These are phyloP conservation scores for Drosophila villosipedis DNA, from an alignment of 2,888 invertebrate genomes.

Conservation along the genomic window DNA sequence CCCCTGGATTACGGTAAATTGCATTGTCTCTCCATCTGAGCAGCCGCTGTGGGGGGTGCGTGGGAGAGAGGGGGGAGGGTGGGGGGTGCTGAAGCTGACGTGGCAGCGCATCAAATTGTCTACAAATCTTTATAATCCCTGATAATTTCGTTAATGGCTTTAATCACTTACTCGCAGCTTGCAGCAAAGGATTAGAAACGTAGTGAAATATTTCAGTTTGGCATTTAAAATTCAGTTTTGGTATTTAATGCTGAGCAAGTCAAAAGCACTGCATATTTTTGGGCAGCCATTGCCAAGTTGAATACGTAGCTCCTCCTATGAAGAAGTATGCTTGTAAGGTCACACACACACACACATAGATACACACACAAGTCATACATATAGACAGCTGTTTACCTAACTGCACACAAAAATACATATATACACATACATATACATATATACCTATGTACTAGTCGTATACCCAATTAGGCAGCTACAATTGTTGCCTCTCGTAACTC, in stretches of 20 bases:
- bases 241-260: slow-evolving; percentile 43
- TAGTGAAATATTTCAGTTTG: slow-evolving; percentile 3
- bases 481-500: slow-evolving; percentile 70
- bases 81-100: slow-evolving; percentile 18
- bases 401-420: slow-evolving; percentile 23
- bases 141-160: slow-evolving; percentile 85
- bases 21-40: slow-evolving; percentile 80
- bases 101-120: slow-evolving; percentile 70
- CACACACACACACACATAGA: slow-evolving; percentile 34
- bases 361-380: slow-evolving; percentile 22
- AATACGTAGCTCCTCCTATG: slow-evolving; percentile 68
- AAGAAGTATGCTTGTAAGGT: slow-evolving; percentile 56
- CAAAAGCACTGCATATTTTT: slow-evolving; percentile 21
- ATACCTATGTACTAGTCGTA: slow-evolving; percentile 38
- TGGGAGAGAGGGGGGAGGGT: not conserved
- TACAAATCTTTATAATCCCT: slow-evolving; percentile 84
- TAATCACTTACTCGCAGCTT: slow-evolving; percentile 81
- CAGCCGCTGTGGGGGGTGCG: slow-evolving; percentile 59
- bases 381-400: slow-evolving; percentile 64
- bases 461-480: slow-evolving; percentile 78
- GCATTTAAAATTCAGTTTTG: slow-evolving; percentile 52
- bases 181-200: slow-evolving; percentile 23
- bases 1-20: slow-evolving; percentile 83
- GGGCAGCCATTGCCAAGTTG: slow-evolving; percentile 65
- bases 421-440: slow-evolving; percentile 33